Percentiles rank a stretch among this genome's conserved stretches.
Evolutionary conservation across 2,113 vertebrate genomes (phyloP).

Genomic region (Nematolebias whitei): DNA sequence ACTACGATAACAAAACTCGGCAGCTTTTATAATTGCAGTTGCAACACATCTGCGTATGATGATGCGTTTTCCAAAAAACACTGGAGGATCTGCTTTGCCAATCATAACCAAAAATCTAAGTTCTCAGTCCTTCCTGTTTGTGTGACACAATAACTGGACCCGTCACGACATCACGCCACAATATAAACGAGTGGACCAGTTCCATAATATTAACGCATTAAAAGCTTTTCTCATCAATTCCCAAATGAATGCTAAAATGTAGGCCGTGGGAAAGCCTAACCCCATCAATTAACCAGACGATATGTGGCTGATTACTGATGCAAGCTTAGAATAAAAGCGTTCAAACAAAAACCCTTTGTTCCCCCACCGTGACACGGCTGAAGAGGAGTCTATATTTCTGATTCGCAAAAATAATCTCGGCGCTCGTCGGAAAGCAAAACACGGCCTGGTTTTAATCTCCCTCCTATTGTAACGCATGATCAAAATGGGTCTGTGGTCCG

Average conservation of each 20-base stretch:
- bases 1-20: slow-evolving; percentile 1
- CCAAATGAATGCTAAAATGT: slow-evolving; percentile 36
- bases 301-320: slow-evolving; percentile 58
- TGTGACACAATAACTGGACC: not conserved
- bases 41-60: not conserved
- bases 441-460: slow-evolving; percentile 58
- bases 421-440: slow-evolving; percentile 44
- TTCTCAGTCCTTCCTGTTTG: slow-evolving; percentile 15
- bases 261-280: slow-evolving; percentile 66
- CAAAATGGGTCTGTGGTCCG: slow-evolving; percentile 48
- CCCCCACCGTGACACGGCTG: slow-evolving; percentile 28
- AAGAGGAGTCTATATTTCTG: slow-evolving; percentile 40
- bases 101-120: too few relatives aligned
- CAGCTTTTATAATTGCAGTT: not conserved
- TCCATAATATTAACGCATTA: slow-evolving; percentile 9
- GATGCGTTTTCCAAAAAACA: not conserved
- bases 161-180: not conserved
- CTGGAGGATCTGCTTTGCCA: slow-evolving; percentile 37
- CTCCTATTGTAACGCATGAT: slow-evolving; percentile 53
- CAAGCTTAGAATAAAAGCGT: slow-evolving; percentile 51
- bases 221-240: slow-evolving; percentile 1
- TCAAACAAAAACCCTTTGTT: slow-evolving; percentile 39
- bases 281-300: slow-evolving; percentile 61
- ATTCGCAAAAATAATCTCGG: slow-evolving; percentile 60
- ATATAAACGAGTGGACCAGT: not conserved